Evolutionary conservation across 2,888 invertebrate species (phyloP), one percentile per base, ranked within the genome.

Genomic region (Leptinotarsa tumamoca): DNA sequence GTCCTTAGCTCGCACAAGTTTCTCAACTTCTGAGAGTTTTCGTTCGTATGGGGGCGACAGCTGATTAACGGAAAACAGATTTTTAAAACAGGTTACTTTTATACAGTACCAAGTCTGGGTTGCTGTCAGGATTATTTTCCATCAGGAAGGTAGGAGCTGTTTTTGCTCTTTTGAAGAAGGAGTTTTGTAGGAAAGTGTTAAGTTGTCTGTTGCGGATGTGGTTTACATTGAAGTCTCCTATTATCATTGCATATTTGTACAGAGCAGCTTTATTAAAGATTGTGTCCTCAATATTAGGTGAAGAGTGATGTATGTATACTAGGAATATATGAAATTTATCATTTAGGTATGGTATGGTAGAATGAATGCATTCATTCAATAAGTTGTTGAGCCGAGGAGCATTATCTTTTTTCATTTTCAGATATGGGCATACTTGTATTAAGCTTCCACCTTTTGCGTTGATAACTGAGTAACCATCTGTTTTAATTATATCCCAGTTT

Each of bases 381-480:
- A 10, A 10, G 33, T 43, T 56, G n/a, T 61, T 61, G 13, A 61
- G 14, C 27, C 27, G 13, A 3, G 61, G 61, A 15, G 27, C 61
- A 61, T 27, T 61, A 10, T 61, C 61, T 27, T 27, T 61, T 23
- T 23, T 61, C 27, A 61, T 27, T 17, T 61, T 13, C 13, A 27
- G 17, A 14, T 7, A 15, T 13, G 27, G 21, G 27, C 27, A 21
- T 17, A 27, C 15, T 27, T 67, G 72, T 14, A 72, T 21, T 23
- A 56, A 17, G n/a, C 33, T 52, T 14, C 67, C 72, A 52, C 67
- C 72, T 23, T 54, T 66, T 17, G 43, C 21, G 14, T 72, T 72
- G 17, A 67, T 54, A 7, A 67, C 5, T 4, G 50, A 52, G 17
- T 51, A 67, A 17, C 66, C 52, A 13, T 67, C 10, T 27, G 23